A percentile compares a stretch with the other conserved stretches of the same genome.
phyloP scores from a whole-genome alignment of 2,888 invertebrate species.

The Biston betularia region DNA sequence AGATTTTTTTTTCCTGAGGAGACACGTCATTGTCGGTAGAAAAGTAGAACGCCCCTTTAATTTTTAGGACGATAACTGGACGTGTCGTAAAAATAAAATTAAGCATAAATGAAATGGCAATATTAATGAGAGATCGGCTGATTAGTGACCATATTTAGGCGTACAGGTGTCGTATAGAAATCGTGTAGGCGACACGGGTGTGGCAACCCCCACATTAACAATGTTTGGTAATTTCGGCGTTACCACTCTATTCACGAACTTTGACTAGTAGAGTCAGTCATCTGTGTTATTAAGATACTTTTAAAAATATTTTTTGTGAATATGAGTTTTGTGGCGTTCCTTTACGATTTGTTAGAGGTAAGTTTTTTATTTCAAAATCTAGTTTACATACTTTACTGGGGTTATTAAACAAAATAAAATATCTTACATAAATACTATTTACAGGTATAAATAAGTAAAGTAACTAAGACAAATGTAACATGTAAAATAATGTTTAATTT shows the following conservation, averaged over 20 bases:
- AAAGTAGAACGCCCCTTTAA: too few species aligned
- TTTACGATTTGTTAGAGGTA: conserved; percentile 78
- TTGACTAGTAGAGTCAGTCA: conserved; percentile 57
- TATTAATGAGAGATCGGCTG: conserved; percentile 46
- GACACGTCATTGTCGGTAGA: too few species aligned
- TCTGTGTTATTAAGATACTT: conserved; percentile 1
- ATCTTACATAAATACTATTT: too few species aligned
- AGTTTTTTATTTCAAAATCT: conserved; percentile 40
- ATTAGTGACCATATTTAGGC: conserved; percentile 48
- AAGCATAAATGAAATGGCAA: conserved; percentile 35
- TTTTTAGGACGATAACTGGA: conserved; percentile 35
- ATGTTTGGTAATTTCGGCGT: conserved; percentile 63
- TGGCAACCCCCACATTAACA: conserved; percentile 67
- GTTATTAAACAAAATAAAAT: too few species aligned
- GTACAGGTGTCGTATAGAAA: conserved; percentile 43
- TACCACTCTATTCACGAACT: conserved; percentile 63
- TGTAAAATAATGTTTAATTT: too few species aligned
- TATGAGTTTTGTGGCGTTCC: conserved; percentile 77
- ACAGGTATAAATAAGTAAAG: too few species aligned
- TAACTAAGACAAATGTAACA: too few species aligned
- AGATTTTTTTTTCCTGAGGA: too few species aligned
- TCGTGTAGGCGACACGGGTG: conserved; percentile 74
- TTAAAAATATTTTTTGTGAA: conserved; percentile 42
- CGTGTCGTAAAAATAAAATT: conserved; percentile 39
- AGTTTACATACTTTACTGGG: too few species aligned